Base-by-base conservation (phyloP, 2,888 invertebrate genomes). In the Sicus ferrugineus region DNA sequence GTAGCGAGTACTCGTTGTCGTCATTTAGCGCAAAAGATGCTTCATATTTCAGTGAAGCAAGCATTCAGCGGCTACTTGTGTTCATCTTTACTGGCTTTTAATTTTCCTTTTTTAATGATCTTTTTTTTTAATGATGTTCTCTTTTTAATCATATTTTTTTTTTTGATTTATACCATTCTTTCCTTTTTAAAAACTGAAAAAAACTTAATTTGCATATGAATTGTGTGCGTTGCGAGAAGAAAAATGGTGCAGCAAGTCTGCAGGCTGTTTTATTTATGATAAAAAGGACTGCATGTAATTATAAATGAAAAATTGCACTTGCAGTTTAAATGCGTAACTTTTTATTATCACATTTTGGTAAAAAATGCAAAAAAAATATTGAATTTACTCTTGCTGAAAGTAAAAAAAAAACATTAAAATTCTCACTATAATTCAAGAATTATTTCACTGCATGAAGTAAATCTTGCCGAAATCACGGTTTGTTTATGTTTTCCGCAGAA, bases 151-250 rank as follows among this genome's bases (percentile, higher is more conserved):
- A n/a, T n/a, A n/a, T n/a, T 46, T 46, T 46, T 19, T 9, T 46
- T 9, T n/a, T 9, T 3, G 6, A 9, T 16, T 46, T 46, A n/a
- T 19, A 34, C n/a, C 28, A 30, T 58, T 58, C n/a, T 4, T 7
- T 58, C 31, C 31, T 58, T 58, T n/a, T 3, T n/a, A 16, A 28
- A 30, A 11, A 28, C n/a, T 31, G 58, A 28, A 5, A n/a, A n/a
- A n/a, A 34, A 61, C 16, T 42, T 16, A 23, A 61, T 42, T 61
- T 61, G 61, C 61, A 61, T 61, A 42, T 61, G 46, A 61, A 61
- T 26, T 61, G 61, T 61, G 42, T 46, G 26, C 46, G 59, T 9
- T 42, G 61, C 19, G 34, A 7, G n/a, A 58, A 19, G n/a, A 34
- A 59, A 7, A 19, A 23, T 2, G 61, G 11, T 11, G n/a, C 0